These are phyloP conservation scores for Dendrocopos noguchii DNA, from an alignment of 2,113 vertebrate species.

Conservation along the genomic window DNA sequence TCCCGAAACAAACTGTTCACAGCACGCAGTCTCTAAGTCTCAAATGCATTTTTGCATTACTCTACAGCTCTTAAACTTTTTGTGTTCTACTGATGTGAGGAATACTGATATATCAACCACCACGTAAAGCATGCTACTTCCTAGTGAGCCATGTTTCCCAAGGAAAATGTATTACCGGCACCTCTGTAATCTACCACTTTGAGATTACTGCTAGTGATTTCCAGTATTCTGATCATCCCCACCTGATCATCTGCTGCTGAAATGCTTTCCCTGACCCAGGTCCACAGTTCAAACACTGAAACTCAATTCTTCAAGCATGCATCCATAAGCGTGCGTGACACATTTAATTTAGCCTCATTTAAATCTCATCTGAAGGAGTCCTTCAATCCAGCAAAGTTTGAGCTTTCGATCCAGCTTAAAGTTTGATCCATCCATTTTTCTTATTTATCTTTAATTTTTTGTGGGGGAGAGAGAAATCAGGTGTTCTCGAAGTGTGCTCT, in stretches of 20 bases:
- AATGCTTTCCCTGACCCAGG: not conserved
- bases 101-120: not conserved
- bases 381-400: no score
- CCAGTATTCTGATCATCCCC: not conserved
- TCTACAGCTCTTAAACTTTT: not conserved
- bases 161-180: not conserved
- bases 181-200: not conserved
- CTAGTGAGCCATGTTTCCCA: not conserved
- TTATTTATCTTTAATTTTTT: not conserved
- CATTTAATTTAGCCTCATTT: not conserved
- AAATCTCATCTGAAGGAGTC: not conserved
- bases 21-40: not conserved
- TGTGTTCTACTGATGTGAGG: not conserved
- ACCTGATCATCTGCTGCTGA: not conserved
- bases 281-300: not conserved
- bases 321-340: not conserved
- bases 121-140: not conserved
- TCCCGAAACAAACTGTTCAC: conserved; percentile 13
- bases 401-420: no score
- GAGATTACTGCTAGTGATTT: not conserved
- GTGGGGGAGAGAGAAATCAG: fast-evolving
- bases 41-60: conserved; percentile 12
- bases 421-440: not conserved
- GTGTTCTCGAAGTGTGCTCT: not conserved
- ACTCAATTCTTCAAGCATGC: not conserved